Percentiles rank a stretch among this genome's conserved stretches.
Conservation (phyloP, 2,113 vertebrate genomes). For the Lepisosteus osseus region DNA sequence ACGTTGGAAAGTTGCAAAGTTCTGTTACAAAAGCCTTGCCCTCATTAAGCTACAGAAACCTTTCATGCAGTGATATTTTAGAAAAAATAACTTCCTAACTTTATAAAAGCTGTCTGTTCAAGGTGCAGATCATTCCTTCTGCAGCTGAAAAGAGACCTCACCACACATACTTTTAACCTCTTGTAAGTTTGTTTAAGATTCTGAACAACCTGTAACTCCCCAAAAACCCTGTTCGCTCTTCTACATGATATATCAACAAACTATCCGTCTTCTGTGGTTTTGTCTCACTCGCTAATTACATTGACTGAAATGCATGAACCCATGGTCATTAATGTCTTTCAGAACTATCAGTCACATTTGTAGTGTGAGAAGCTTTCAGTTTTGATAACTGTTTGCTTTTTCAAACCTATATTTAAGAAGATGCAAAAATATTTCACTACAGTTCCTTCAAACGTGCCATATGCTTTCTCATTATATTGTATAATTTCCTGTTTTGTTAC, state of each 20-base stretch:
- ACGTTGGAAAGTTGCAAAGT: neutral
- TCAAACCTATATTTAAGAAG: slow-evolving; percentile 8
- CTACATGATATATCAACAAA: slow-evolving; percentile 33
- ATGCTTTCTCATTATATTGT: slow-evolving; percentile 31
- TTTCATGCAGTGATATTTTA: no score
- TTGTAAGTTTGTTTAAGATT: slow-evolving; percentile 39
- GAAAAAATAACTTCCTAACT: no score
- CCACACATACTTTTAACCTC: slow-evolving; percentile 15
- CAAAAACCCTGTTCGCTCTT: slow-evolving; percentile 31
- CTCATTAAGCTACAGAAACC: no score
- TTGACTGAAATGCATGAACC: neutral
- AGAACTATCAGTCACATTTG: neutral
- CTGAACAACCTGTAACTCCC: slow-evolving; percentile 12
- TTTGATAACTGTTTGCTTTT: neutral
- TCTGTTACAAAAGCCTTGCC: no score
- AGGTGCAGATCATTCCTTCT: no score
- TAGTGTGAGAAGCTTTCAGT: slow-evolving; percentile 1
- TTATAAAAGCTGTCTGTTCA: no score
- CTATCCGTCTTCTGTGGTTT: slow-evolving; percentile 40
- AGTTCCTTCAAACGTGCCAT: slow-evolving; percentile 24
- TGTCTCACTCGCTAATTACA: slow-evolving; percentile 26
- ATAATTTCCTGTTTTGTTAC: slow-evolving; percentile 34
- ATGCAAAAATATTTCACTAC: neutral
- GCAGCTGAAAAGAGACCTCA: no score
- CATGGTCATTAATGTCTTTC: neutral